Conservation (phyloP, 2,113 vertebrate genomes). For the Elaphurus davidianus region DNA sequence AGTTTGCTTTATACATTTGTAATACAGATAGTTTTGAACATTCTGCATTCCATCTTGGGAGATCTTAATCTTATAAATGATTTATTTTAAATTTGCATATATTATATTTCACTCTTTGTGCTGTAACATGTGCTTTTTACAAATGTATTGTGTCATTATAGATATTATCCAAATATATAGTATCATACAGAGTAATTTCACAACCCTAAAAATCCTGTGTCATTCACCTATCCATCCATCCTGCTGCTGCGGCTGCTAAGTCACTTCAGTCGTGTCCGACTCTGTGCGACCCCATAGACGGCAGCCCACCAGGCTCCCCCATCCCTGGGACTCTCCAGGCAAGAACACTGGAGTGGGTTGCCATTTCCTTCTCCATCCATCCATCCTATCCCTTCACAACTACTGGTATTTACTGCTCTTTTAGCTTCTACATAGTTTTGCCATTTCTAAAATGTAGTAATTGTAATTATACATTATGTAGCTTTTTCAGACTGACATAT, state of each 20-base stretch:
- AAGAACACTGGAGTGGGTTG: no score
- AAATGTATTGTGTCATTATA: not conserved
- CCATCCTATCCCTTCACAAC: not conserved
- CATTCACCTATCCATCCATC: not conserved
- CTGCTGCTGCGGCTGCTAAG: no score
- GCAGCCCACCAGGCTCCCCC: no score
- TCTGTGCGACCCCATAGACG: no score
- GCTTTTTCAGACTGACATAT: not conserved
- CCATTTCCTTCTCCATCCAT: not conserved
- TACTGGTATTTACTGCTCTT: not conserved
- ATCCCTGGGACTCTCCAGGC: no score
- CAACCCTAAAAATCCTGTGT: not conserved
- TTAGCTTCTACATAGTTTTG: not conserved
- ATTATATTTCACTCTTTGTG: not conserved
- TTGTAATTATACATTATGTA: not conserved
- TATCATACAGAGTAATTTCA: not conserved
- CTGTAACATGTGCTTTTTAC: not conserved
- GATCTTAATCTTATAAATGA: not conserved
- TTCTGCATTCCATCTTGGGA: not conserved
- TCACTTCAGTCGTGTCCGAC: no score
- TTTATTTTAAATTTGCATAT: not conserved
- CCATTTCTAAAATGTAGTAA: not conserved
- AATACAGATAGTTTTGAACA: not conserved
- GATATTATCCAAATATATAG: not conserved
- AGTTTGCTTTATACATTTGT: not conserved